These are phyloP conservation scores for Morpho deidamia DNA, from an alignment of 2,888 invertebrate genomes.

Conservation along the genomic window DNA sequence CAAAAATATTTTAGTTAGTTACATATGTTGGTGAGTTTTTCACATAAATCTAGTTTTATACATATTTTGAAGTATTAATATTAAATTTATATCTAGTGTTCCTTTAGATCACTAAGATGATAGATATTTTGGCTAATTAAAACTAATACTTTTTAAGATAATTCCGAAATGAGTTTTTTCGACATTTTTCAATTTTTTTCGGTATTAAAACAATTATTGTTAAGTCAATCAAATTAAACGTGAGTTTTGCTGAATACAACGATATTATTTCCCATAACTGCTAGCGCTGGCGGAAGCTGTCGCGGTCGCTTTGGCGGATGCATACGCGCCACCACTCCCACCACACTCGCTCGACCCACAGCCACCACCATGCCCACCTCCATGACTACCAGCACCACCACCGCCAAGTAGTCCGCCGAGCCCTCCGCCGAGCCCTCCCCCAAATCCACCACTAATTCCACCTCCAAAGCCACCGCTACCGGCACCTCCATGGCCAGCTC, in stretches of 20 bases:
- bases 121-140: too few relatives aligned
- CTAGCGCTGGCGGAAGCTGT: conserved; percentile 46
- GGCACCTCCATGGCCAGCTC: conserved; percentile 16
- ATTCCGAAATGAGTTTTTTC: too few relatives aligned
- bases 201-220: too few relatives aligned
- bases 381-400: conserved; percentile 39
- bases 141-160: too few relatives aligned
- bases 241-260: background rate
- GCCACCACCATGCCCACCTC: conserved; percentile 33
- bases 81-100: too few relatives aligned
- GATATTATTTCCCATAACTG: conserved; percentile 41
- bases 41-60: too few relatives aligned
- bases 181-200: too few relatives aligned
- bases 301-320: conserved; percentile 50
- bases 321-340: conserved; percentile 38
- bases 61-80: too few relatives aligned
- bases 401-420: conserved; percentile 1
- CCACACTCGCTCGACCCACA: conserved; percentile 36
- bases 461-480: conserved; percentile 8
- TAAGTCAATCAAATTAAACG: too few relatives aligned
- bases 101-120: too few relatives aligned
- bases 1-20: too few relatives aligned
- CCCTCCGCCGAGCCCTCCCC: conserved; percentile 21
- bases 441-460: conserved; percentile 21
- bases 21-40: too few relatives aligned